Percentiles rank a stretch among this genome's conserved stretches.
These are phyloP conservation scores for Ditula angustiorana DNA, from an alignment of 2,888 invertebrate genomes.

Conservation along the genomic window DNA sequence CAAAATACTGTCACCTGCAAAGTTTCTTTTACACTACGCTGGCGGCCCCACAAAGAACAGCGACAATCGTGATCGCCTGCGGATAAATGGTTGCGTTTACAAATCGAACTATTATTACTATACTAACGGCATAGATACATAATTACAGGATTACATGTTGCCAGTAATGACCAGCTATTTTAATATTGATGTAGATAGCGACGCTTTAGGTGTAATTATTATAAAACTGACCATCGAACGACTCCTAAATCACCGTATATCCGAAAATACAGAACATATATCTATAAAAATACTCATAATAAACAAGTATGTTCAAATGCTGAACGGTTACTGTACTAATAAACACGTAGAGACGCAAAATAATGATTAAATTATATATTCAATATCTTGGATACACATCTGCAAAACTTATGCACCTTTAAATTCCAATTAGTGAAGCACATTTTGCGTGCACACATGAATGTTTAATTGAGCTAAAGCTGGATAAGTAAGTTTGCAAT, in stretches of 20 bases:
- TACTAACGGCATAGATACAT: constrained; percentile 27
- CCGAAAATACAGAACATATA: no score
- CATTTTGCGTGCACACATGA: constrained; percentile 5
- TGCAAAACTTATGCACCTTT: constrained; percentile 7
- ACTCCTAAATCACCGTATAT: no score
- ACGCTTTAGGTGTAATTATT: not conserved
- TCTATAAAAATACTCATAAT: not conserved
- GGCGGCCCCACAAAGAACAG: not conserved
- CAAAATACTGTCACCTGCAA: not conserved
- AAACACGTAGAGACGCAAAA: not conserved
- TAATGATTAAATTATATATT: not conserved
- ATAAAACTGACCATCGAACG: no score
- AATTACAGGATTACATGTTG: constrained; percentile 33
- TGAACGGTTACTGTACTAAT: not conserved
- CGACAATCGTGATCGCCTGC: constrained; percentile 34
- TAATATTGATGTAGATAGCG: constrained; percentile 21
- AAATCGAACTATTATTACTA: constrained; percentile 33
- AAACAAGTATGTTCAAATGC: not conserved
- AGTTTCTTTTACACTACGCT: not conserved
- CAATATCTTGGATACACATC: not conserved
- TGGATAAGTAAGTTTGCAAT: not conserved
- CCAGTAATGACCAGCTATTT: constrained; percentile 26
- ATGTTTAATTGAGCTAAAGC: not conserved
- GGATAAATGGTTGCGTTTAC: constrained; percentile 26
- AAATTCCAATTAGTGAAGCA: constrained; percentile 1